These are phyloP conservation scores for Penelope pileata DNA, from an alignment of 2,113 vertebrate genomes.

Conservation along the genomic window DNA sequence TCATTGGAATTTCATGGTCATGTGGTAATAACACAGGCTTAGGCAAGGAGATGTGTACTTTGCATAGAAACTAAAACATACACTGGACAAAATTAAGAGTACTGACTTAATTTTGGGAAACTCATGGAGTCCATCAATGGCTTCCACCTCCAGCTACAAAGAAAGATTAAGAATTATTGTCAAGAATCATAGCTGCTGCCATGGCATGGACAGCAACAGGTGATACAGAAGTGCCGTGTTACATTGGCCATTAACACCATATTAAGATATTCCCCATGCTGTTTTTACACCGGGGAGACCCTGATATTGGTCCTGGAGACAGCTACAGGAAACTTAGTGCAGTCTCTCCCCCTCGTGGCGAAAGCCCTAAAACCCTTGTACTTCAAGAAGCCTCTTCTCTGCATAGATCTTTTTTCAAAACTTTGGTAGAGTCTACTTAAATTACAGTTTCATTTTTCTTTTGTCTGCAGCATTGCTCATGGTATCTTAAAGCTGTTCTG, in stretches of 20 bases:
- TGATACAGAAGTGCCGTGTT: neutral
- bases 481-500: neutral
- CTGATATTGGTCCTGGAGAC: neutral
- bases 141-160: neutral
- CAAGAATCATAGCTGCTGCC: neutral
- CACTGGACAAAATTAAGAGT: neutral
- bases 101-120: neutral
- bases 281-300: neutral
- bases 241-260: neutral
- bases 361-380: constrained; percentile 2
- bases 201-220: neutral
- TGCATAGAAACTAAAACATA: neutral
- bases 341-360: constrained; percentile 10
- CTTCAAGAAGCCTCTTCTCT: neutral
- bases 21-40: neutral
- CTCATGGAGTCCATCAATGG: neutral
- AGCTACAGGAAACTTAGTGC: neutral
- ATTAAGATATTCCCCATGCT: neutral
- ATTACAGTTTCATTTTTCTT: neutral
- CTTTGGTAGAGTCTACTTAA: neutral
- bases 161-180: neutral
- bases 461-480: neutral
- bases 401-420: neutral
- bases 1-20: neutral
- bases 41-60: neutral